A percentile compares a stretch with the other conserved stretches of the same genome.
phyloP scores from a whole-genome alignment of 2,888 invertebrate species.

The Drosophila fungiperda region DNA sequence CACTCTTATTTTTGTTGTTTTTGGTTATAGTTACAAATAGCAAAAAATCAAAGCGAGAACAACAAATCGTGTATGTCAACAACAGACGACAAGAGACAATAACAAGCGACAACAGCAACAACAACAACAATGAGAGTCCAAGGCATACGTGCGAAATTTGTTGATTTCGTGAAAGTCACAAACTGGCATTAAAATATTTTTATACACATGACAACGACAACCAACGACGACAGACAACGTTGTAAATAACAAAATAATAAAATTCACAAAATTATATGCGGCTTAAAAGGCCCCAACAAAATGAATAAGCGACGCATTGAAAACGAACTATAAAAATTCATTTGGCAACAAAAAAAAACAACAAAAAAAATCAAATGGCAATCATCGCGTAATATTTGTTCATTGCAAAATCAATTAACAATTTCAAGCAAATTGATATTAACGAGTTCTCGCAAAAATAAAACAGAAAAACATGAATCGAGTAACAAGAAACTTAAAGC shows the following conservation, averaged over 20 bases:
- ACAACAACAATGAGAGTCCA: conserved; percentile 21
- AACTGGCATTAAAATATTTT: conserved; percentile 64
- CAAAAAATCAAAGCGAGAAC: conserved; percentile 32
- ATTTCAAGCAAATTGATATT: conserved; percentile 82
- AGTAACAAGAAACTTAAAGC: conserved; percentile 51
- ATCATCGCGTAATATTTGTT: conserved; percentile 78
- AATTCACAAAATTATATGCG: conserved; percentile 64
- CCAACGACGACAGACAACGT: conserved; percentile 21
- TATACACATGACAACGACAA: conserved; percentile 43
- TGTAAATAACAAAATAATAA: conserved; percentile 76
- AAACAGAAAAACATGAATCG: not conserved
- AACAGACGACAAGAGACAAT: conserved; percentile 31
- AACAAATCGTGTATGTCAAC: conserved; percentile 46
- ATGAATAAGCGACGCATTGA: conserved; percentile 35
- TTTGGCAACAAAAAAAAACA: conserved; percentile 10
- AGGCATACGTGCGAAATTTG: conserved; percentile 67
- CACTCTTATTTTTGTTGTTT: conserved; percentile 13
- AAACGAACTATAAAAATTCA: conserved; percentile 44
- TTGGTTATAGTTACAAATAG: conserved; percentile 53
- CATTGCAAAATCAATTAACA: conserved; percentile 83
- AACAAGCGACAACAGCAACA: conserved; percentile 9
- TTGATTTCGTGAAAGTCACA: conserved; percentile 70
- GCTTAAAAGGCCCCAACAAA: conserved; percentile 59
- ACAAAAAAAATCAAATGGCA: conserved; percentile 37
- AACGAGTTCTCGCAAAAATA: conserved; percentile 75